Evolutionary conservation across 2,113 vertebrate genomes (phyloP).

Genomic region (Glaucidium brasilianum): DNA sequence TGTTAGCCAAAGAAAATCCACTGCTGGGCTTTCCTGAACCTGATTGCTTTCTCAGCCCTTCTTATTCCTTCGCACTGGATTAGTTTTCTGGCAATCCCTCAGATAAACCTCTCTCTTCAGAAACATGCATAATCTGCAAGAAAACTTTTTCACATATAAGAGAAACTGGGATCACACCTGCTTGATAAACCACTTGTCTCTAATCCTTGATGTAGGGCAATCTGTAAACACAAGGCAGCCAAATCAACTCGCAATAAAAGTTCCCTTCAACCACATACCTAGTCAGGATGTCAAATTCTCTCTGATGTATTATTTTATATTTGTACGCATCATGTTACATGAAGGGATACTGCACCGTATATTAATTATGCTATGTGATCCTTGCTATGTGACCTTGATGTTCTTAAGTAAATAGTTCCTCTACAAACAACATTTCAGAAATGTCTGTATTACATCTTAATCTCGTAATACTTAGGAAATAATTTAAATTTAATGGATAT

Average conservation of each 20-base stretch:
- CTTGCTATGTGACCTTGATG: background rate
- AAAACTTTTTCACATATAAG: background rate
- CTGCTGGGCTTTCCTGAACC: background rate
- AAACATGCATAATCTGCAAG: background rate
- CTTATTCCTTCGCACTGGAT: background rate
- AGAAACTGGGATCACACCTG: background rate
- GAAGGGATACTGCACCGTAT: background rate
- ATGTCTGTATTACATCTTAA: background rate
- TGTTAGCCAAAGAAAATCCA: background rate
- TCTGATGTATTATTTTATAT: background rate
- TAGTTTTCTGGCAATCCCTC: background rate
- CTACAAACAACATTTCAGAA: background rate
- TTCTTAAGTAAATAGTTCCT: background rate
- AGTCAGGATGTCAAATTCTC: background rate
- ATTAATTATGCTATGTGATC: background rate
- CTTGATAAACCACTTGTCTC: background rate
- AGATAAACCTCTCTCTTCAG: background rate
- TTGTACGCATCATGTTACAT: background rate
- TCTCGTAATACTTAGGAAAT: background rate
- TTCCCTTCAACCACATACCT: background rate
- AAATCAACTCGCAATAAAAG: background rate
- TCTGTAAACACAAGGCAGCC: background rate
- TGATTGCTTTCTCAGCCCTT: background rate
- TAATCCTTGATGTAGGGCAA: background rate
- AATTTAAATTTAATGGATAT: background rate